Evolutionary conservation across 2,797 vertebrate genomes (phyloP).

Genomic region (Crenuchus spilurus): DNA sequence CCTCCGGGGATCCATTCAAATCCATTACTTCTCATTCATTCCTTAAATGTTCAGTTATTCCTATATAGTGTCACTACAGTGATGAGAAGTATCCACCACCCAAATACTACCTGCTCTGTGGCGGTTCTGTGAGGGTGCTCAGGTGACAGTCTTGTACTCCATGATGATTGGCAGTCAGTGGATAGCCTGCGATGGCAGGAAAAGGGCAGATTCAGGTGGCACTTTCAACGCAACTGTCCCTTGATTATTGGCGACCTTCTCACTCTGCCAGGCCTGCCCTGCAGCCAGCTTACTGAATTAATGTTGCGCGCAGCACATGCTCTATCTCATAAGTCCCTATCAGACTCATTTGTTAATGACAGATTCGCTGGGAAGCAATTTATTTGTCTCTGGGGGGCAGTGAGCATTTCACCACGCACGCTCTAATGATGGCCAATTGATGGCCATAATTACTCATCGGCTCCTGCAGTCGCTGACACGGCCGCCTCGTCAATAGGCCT

Average conservation of each 20-base stretch:
- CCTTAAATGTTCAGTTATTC: no score
- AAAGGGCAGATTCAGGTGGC: conserved; percentile 26
- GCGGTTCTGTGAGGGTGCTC: background rate
- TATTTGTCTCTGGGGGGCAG: conserved; percentile 40
- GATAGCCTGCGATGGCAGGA: conserved; percentile 12
- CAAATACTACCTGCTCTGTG: no score
- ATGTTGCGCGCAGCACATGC: conserved; percentile 39
- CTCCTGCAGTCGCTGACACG: background rate
- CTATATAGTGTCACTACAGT: no score
- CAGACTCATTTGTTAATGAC: conserved; percentile 52
- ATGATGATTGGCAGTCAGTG: background rate
- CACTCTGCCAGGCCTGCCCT: conserved; percentile 5
- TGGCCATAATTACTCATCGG: conserved; percentile 47
- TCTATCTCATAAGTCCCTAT: conserved; percentile 47
- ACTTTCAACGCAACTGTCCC: conserved; percentile 31
- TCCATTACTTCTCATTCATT: background rate
- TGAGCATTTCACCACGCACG: conserved; percentile 10
- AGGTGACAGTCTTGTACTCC: background rate
- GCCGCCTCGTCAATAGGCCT: background rate
- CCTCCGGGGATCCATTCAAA: conserved; percentile 6
- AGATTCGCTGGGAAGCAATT: conserved; percentile 39
- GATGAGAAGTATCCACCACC: no score
- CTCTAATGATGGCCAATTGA: conserved; percentile 42
- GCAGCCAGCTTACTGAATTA: conserved; percentile 39
- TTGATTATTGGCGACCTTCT: conserved; percentile 51